Percentiles rank a stretch among this genome's conserved stretches.
phyloP scores from a whole-genome alignment of 2,797 vertebrate species.

The Meriones psammophilus region DNA sequence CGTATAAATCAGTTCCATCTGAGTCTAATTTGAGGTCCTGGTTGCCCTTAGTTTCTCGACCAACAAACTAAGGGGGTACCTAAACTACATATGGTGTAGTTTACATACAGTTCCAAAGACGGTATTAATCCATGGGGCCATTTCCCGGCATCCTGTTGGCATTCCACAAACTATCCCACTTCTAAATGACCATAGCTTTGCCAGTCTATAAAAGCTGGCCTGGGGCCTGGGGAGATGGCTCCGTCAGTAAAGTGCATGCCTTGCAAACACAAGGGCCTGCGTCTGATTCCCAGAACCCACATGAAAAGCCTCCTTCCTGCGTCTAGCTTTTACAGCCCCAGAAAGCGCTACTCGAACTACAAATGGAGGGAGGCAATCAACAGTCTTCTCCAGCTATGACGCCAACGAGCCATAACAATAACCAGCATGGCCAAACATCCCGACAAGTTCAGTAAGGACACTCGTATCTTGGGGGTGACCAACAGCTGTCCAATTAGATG shows the following conservation, averaged over 20 bases:
- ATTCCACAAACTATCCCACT: neutral
- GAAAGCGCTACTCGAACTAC: neutral
- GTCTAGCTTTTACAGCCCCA: neutral
- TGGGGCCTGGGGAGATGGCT: neutral
- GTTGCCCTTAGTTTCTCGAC: neutral
- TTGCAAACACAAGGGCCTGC: neutral
- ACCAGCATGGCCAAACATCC: neutral
- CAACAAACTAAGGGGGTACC: neutral
- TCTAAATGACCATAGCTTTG: constrained; percentile 10
- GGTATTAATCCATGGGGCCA: neutral
- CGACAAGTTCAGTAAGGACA: too few species aligned
- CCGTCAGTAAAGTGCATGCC: neutral
- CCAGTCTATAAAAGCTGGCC: neutral
- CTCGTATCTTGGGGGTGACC: neutral
- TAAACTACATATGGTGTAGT: neutral
- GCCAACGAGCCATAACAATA: neutral
- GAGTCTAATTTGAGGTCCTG: neutral
- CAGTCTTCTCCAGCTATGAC: neutral
- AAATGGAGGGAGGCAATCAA: neutral
- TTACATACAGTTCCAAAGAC: neutral
- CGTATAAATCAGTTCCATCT: neutral
- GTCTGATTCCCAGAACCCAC: neutral
- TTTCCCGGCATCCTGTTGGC: neutral
- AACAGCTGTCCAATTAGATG: neutral
- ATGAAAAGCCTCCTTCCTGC: neutral